Evolutionary conservation across 1,140 invertebrate genomes (phyloP).

Genomic region (Aphelenchoides avenae): DNA sequence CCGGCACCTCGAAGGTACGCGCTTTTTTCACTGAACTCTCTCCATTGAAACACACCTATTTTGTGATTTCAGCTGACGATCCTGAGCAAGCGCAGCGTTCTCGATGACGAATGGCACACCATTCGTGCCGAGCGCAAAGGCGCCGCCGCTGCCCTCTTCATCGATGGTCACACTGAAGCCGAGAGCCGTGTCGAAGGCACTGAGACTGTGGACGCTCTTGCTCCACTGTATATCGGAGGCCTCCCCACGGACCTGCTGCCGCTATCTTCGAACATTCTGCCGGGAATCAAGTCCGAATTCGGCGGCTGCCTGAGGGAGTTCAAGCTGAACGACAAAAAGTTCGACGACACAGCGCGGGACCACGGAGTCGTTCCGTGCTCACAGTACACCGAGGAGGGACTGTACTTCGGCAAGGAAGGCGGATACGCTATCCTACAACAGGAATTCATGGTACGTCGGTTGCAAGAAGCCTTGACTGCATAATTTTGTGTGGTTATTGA

Average conservation of each 20-base stretch:
- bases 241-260: slow-evolving; percentile 35
- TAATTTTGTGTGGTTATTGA: slow-evolving; percentile 13
- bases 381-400: slow-evolving; percentile 75
- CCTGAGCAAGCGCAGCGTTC: slow-evolving; percentile 63
- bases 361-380: slow-evolving; percentile 74
- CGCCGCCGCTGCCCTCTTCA: slow-evolving; percentile 56
- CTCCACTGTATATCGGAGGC: slow-evolving; percentile 43
- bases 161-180: slow-evolving; percentile 65
- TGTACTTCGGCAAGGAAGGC: slow-evolving; percentile 76
- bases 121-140: slow-evolving; percentile 61
- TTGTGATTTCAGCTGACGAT: slow-evolving; percentile 39
- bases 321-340: slow-evolving; percentile 67
- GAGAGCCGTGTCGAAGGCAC: slow-evolving; percentile 19
- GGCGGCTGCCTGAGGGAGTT: slow-evolving; percentile 81
- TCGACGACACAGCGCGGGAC: slow-evolving; percentile 65
- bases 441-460: slow-evolving; percentile 62
- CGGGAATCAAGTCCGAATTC: slow-evolving; percentile 69
- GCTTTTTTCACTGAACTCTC: neutral
- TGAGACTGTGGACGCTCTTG: slow-evolving; percentile 29
- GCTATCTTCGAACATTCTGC: slow-evolving; percentile 23
- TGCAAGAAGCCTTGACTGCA: neutral
- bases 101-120: slow-evolving; percentile 82
- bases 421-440: slow-evolving; percentile 66
- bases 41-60: neutral
- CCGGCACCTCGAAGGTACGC: slow-evolving; percentile 68